Conservation (phyloP, 1,140 invertebrate species). For the Ceratitis capitata region DNA sequence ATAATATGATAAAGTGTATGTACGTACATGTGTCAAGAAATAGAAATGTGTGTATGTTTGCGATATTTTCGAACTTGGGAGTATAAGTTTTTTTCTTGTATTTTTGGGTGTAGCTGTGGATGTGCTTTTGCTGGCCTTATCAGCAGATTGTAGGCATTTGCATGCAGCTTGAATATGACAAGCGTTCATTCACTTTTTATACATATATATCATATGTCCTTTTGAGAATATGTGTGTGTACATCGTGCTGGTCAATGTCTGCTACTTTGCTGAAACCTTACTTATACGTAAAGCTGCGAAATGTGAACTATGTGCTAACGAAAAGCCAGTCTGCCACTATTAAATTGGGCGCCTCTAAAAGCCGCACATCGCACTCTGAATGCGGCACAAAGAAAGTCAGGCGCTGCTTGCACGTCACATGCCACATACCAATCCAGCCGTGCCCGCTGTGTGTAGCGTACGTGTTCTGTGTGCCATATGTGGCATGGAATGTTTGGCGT, state of each 20-base stretch:
- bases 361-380: background rate
- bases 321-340: background rate
- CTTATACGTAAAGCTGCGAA: background rate
- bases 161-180: background rate
- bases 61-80: no score
- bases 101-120: background rate
- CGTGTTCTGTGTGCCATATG: background rate
- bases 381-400: background rate
- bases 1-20: background rate
- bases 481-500: background rate
- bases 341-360: constrained; percentile 17
- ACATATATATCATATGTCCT: no score
- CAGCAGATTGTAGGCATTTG: background rate
- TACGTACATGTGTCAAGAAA: background rate
- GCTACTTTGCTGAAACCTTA: background rate
- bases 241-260: background rate
- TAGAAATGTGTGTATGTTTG: background rate
- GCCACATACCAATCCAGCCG: background rate
- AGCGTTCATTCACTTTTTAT: background rate
- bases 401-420: background rate
- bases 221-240: background rate
- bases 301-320: background rate
- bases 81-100: no score
- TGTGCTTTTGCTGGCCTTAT: background rate
- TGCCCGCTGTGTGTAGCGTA: background rate